These are phyloP conservation scores for Trachythela sp. DNA, from an alignment of 64 coral and sea anemone species.

Conservation along the genomic window DNA sequence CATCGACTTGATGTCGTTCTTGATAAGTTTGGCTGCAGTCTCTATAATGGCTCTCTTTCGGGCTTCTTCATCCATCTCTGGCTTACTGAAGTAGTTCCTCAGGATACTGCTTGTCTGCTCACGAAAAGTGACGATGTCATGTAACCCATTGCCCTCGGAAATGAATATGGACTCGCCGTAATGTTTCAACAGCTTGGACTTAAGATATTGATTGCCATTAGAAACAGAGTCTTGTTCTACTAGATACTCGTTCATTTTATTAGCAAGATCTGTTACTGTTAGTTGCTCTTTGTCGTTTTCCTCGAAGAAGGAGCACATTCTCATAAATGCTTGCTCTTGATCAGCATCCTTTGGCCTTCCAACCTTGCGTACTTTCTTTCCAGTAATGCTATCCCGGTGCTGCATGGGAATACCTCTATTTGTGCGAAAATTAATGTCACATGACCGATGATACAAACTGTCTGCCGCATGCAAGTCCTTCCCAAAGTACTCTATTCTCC, in stretches of 20 bases:
- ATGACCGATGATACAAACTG: constrained; percentile 46
- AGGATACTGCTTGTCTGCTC: neutral
- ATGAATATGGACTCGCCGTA: constrained; percentile 21
- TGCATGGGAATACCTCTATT: constrained; percentile 27
- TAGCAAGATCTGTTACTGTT: constrained; percentile 25
- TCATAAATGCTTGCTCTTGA: constrained; percentile 36
- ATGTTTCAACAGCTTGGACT: constrained; percentile 20
- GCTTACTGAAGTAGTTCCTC: neutral
- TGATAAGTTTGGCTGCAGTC: constrained; percentile 35
- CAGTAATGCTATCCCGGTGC: neutral
- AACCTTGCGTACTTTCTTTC: constrained; percentile 20
- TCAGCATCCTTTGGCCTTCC: constrained; percentile 41
- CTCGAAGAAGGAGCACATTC: constrained; percentile 6
- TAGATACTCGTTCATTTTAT: constrained; percentile 45
- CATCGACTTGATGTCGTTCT: constrained; percentile 34
- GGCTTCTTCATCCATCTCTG: no score
- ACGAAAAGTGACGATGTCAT: constrained; percentile 39
- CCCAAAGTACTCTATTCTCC: constrained; percentile 29
- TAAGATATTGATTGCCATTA: constrained; percentile 35
- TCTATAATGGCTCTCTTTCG: constrained; percentile 7
- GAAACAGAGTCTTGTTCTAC: neutral
- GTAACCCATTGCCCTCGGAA: constrained; percentile 37
- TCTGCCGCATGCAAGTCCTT: constrained; percentile 41
- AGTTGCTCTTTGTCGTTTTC: constrained; percentile 58
- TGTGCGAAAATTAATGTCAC: constrained; percentile 49